These are phyloP conservation scores for Sphyrna mokarran DNA, from an alignment of 2,113 vertebrate species.

Conservation along the genomic window DNA sequence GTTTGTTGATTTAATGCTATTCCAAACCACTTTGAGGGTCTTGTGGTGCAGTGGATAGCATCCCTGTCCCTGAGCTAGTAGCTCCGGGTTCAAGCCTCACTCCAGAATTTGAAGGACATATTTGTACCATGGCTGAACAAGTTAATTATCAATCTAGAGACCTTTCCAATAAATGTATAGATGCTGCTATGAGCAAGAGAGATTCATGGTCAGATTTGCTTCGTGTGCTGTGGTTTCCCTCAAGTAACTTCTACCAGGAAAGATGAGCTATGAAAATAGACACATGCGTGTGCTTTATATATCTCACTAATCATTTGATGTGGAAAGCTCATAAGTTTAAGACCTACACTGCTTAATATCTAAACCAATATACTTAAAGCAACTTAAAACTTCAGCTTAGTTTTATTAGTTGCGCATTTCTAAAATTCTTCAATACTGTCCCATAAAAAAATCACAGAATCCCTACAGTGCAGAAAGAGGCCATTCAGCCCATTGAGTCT, in stretches of 20 bases:
- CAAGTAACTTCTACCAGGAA: background rate
- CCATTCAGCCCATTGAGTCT: no score
- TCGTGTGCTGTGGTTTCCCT: background rate
- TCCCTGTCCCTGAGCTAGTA: background rate
- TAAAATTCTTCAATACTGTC: background rate
- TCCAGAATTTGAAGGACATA: background rate
- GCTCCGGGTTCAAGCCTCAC: no score
- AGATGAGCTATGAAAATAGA: background rate
- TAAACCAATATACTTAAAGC: background rate
- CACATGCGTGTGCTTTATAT: background rate
- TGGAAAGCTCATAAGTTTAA: background rate
- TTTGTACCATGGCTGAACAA: background rate
- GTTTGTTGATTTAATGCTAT: background rate
- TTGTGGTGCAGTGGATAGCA: background rate
- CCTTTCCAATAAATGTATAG: background rate
- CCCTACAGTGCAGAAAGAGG: no score
- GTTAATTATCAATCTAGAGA: background rate
- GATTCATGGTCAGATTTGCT: background rate
- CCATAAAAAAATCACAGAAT: background rate
- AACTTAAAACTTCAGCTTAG: background rate
- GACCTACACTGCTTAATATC: background rate
- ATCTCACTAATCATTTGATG: background rate
- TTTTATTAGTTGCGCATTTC: background rate
- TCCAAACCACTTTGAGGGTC: background rate
- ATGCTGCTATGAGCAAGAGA: background rate